A percentile compares a stretch with the other conserved stretches of the same genome.
These are phyloP conservation scores for Hestina assimilis DNA, from an alignment of 1,140 invertebrate species.

Conservation along the genomic window DNA sequence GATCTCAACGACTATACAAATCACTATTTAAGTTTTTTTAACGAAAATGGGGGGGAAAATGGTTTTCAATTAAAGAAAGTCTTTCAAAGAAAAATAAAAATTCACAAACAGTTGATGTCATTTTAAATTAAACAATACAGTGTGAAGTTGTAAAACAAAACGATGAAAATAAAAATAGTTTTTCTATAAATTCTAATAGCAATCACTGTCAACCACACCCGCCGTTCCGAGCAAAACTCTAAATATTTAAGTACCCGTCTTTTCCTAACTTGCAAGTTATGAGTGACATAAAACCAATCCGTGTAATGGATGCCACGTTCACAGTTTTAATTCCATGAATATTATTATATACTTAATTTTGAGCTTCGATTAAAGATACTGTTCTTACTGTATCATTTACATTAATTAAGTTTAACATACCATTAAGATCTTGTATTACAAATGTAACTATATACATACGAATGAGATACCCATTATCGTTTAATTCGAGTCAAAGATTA, in stretches of 20 bases:
- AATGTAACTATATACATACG: too few relatives aligned
- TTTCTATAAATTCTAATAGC: slow-evolving; percentile 39
- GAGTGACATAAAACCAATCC: slow-evolving; percentile 26
- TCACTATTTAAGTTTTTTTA: background rate
- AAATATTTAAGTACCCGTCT: slow-evolving; percentile 46
- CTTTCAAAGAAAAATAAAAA: background rate
- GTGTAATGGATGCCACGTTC: slow-evolving; percentile 23
- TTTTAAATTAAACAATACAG: slow-evolving; percentile 4
- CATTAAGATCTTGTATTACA: too few relatives aligned
- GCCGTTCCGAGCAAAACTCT: slow-evolving; percentile 33
- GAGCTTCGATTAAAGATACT: background rate
- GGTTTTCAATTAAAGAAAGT: background rate
- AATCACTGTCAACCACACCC: slow-evolving; percentile 50
- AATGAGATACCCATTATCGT: too few relatives aligned
- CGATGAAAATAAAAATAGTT: slow-evolving; percentile 13
- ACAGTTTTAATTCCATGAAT: slow-evolving; percentile 11
- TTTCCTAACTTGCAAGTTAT: slow-evolving; percentile 30
- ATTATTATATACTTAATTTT: background rate
- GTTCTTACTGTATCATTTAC: too few relatives aligned
- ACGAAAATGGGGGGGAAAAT: too few relatives aligned
- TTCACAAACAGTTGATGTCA: slow-evolving; percentile 1
- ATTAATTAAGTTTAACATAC: too few relatives aligned
- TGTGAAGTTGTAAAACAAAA: slow-evolving; percentile 18
- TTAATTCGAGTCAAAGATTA: too few relatives aligned
- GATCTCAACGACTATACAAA: slow-evolving; percentile 27